phyloP scores from a whole-genome alignment of 2,797 vertebrate species.

The Dermochelys coriacea region DNA sequence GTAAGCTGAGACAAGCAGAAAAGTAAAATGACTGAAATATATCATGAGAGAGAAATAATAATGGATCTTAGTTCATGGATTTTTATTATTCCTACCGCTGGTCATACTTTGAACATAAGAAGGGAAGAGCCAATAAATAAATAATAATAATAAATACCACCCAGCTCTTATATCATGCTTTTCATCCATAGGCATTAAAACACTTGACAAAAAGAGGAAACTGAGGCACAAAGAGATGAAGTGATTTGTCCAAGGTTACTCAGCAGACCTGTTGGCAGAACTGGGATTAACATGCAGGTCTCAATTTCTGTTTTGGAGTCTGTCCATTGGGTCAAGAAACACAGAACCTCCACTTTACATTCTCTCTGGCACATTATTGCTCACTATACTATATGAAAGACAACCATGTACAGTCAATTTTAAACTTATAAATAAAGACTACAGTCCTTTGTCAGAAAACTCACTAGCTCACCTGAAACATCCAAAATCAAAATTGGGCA shows the following conservation, averaged over 20 bases:
- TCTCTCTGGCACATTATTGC: background rate
- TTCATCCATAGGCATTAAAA: background rate
- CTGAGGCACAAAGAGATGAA: background rate
- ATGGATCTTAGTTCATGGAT: background rate
- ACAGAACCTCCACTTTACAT: background rate
- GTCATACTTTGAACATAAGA: background rate
- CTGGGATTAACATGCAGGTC: background rate
- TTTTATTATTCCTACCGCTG: background rate
- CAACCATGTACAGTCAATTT: background rate
- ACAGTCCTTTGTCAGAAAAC: background rate
- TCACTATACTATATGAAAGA: background rate
- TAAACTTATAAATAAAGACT: background rate
- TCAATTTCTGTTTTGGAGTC: background rate
- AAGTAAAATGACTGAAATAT: background rate
- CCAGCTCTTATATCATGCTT: accelerated
- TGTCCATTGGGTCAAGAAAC: background rate
- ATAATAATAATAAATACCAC: background rate
- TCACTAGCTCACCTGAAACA: background rate
- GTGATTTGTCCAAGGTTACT: background rate
- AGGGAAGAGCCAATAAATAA: background rate
- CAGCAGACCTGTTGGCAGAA: background rate
- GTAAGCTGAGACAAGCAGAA: background rate
- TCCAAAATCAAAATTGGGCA: background rate
- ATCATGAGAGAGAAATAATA: background rate
- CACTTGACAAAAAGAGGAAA: background rate